Percentiles rank a stretch among this genome's conserved stretches.
Evolutionary conservation across 2,888 invertebrate genomes (phyloP).

Genomic region (Eurois occulta): DNA sequence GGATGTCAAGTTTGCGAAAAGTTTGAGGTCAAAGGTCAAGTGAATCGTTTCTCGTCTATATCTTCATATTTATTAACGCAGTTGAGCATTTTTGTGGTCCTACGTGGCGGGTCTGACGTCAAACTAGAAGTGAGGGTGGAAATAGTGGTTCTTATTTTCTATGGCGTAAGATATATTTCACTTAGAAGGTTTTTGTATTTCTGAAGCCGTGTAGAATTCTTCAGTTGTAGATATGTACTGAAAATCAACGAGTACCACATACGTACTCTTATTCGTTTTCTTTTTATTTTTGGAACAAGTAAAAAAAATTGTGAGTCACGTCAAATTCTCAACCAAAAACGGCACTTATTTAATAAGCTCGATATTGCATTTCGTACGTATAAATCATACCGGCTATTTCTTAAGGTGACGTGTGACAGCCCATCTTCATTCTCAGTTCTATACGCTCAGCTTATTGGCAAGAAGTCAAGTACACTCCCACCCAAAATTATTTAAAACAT

Average conservation of each 20-base stretch:
- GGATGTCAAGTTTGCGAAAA: slow-evolving; percentile 55
- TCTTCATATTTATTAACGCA: slow-evolving; percentile 45
- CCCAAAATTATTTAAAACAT: slow-evolving; percentile 19
- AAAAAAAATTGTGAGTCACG: slow-evolving; percentile 21
- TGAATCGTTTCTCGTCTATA: slow-evolving; percentile 37
- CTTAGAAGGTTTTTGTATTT: not conserved
- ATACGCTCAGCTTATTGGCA: slow-evolving; percentile 65
- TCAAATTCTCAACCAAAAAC: slow-evolving; percentile 12
- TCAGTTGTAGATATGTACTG: not conserved
- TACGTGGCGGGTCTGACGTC: slow-evolving; percentile 24
- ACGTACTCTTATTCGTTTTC: not conserved
- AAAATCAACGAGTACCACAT: not conserved
- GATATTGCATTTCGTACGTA: slow-evolving; percentile 50
- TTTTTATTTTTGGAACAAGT: not conserved
- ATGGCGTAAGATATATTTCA: slow-evolving; percentile 1
- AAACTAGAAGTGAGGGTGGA: not conserved
- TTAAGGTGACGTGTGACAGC: slow-evolving; percentile 59
- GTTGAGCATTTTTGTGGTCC: slow-evolving; percentile 35
- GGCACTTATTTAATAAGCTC: slow-evolving; percentile 32
- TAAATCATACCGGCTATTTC: slow-evolving; percentile 59
- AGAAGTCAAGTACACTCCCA: slow-evolving; percentile 66
- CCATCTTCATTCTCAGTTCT: slow-evolving; percentile 64
- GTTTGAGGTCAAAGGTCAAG: slow-evolving; percentile 56
- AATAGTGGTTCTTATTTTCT: slow-evolving; percentile 16
- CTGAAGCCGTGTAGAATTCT: not conserved